Conservation (phyloP, 2,113 vertebrate species). For the Crotalus horridus region DNA sequence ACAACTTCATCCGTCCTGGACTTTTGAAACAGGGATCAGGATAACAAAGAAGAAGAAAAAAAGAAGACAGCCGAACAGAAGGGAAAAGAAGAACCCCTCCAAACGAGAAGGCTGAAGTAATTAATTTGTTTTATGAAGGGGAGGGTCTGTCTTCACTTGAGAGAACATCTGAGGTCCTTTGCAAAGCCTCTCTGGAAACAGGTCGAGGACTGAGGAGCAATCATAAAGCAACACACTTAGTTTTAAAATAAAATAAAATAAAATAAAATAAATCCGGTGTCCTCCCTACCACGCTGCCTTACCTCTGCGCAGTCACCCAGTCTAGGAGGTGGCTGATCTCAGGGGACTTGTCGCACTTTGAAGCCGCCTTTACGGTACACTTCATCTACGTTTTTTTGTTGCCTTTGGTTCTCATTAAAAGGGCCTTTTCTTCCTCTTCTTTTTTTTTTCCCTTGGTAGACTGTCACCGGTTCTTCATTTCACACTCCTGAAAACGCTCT, state of each 20-base stretch:
- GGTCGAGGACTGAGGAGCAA: background rate
- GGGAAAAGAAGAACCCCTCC: too few species aligned
- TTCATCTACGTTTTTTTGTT: conserved; percentile 59
- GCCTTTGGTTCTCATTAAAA: conserved; percentile 67
- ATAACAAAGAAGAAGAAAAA: background rate
- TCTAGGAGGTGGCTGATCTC: conserved; percentile 52
- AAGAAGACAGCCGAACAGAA: background rate
- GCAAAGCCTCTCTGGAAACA: background rate
- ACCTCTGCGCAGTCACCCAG: conserved; percentile 59
- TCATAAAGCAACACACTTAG: background rate
- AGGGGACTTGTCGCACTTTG: conserved; percentile 60
- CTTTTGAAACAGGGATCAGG: background rate
- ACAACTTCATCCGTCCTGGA: background rate
- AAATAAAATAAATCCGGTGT: background rate
- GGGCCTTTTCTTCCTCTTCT: conserved; percentile 60
- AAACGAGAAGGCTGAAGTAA: background rate
- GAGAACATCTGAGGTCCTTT: background rate
- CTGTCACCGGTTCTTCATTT: conserved; percentile 59
- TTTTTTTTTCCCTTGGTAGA: conserved; percentile 33
- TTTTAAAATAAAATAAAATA: background rate
- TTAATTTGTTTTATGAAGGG: background rate
- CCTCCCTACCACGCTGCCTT: conserved; percentile 31
- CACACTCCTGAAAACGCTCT: conserved; percentile 47
- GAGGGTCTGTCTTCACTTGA: background rate
- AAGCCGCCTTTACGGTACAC: conserved; percentile 61